phyloP scores from a whole-genome alignment of 1,140 invertebrate genomes.

The Lasioglossum albipes region DNA sequence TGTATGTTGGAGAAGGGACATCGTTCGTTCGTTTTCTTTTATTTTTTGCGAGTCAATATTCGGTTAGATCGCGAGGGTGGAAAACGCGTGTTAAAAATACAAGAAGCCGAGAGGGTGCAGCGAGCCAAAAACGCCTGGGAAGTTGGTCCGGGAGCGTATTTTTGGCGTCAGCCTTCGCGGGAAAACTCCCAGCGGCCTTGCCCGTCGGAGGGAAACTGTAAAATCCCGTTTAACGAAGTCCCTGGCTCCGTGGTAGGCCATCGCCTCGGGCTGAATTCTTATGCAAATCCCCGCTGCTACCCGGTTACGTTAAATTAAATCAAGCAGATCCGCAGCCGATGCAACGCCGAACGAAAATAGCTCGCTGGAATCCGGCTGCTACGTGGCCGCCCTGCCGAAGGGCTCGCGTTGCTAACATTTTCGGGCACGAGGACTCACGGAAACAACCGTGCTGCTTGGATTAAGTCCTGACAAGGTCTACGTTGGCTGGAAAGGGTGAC shows the following conservation, averaged over 20 bases:
- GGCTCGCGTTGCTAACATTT: not conserved
- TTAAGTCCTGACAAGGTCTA: no score
- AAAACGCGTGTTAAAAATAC: constrained; percentile 13
- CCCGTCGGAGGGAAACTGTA: constrained; percentile 32
- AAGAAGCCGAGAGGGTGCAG: not conserved
- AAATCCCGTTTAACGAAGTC: constrained; percentile 51
- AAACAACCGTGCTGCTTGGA: no score
- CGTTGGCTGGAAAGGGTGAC: no score
- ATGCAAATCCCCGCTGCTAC: constrained; percentile 48
- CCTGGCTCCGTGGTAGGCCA: constrained; percentile 26
- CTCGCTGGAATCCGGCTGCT: not conserved
- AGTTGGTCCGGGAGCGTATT: not conserved
- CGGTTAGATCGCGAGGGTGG: not conserved
- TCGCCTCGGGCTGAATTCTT: constrained; percentile 49
- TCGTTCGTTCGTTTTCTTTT: no score
- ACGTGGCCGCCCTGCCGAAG: not conserved
- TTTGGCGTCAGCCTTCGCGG: constrained; percentile 8
- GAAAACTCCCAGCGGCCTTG: constrained; percentile 9
- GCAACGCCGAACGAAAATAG: constrained; percentile 7
- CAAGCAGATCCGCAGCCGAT: constrained; percentile 26
- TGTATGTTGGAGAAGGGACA: not conserved
- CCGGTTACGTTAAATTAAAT: constrained; percentile 60
- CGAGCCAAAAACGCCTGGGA: not conserved
- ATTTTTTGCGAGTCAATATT: not conserved
- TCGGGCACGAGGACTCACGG: not conserved